Evolutionary conservation across 2,888 invertebrate species (phyloP).

Genomic region (Harmothoe impar): DNA sequence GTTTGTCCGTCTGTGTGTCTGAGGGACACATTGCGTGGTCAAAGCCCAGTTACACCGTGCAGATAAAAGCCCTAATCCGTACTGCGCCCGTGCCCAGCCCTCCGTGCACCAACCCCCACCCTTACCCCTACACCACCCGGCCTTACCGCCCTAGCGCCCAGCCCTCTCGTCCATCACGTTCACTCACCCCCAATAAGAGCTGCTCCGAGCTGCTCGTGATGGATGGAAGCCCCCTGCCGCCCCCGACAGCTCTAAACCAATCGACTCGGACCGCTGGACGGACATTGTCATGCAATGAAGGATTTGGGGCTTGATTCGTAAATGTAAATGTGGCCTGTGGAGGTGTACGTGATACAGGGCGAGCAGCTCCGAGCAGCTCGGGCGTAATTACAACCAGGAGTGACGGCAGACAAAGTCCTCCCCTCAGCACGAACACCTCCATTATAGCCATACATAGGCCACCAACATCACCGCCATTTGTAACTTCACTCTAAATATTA

Average conservation of each 20-base stretch:
- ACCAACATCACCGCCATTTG: conserved; percentile 23
- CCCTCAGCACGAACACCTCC: conserved; percentile 6
- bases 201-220: conserved; percentile 17
- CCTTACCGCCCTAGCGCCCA: not conserved
- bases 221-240: conserved; percentile 21
- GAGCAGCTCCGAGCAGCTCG: not conserved
- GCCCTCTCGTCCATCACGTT: conserved; percentile 25
- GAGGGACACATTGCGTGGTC: not conserved
- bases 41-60: conserved; percentile 18
- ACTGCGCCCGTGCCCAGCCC: not conserved
- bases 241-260: conserved; percentile 45
- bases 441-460: not conserved
- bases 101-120: not conserved
- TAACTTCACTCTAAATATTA: conserved; percentile 9
- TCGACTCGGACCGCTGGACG: conserved; percentile 36
- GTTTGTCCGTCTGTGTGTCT: no score
- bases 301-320: conserved; percentile 51
- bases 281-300: conserved; percentile 55
- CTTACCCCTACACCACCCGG: not conserved
- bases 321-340: conserved; percentile 45
- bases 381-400: conserved; percentile 18
- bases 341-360: conserved; percentile 10
- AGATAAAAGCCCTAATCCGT: conserved; percentile 16
- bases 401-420: conserved; percentile 29
- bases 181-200: conserved; percentile 46